Evolutionary conservation across 2,113 vertebrate species (phyloP).

Genomic region (Craseonycteris thonglongyai): DNA sequence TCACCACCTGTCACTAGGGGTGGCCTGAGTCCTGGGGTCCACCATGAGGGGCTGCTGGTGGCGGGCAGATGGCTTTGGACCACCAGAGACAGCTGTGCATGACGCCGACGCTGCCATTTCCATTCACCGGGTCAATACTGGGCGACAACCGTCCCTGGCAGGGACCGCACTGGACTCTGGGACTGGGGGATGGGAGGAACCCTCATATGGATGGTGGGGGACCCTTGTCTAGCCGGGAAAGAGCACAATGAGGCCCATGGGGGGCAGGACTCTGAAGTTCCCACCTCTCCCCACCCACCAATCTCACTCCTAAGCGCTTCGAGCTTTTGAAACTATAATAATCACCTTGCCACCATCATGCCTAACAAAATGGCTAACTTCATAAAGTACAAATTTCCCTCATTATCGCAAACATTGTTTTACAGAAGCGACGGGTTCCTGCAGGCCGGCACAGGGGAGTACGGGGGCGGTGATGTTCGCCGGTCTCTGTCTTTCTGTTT

Average conservation of each 20-base stretch:
- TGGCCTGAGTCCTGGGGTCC: neutral
- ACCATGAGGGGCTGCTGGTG: neutral
- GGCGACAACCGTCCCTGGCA: fast-evolving
- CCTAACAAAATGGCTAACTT: neutral
- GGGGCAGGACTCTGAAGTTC: neutral
- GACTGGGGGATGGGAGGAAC: neutral
- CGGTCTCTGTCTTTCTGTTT: neutral
- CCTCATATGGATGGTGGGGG: neutral
- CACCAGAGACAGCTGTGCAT: fast-evolving
- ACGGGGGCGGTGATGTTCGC: fast-evolving
- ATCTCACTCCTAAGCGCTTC: neutral
- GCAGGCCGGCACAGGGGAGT: fast-evolving
- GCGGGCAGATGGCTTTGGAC: neutral
- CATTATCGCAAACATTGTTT: neutral
- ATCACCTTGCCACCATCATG: neutral
- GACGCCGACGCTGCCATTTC: fast-evolving
- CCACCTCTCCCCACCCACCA: no score
- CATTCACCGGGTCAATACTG: fast-evolving
- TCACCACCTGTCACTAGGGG: no score
- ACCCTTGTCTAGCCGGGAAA: neutral
- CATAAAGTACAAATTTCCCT: neutral
- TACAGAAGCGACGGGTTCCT: neutral
- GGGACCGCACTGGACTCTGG: fast-evolving
- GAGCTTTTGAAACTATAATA: neutral
- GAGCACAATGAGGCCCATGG: no score